Percentiles rank a stretch among this genome's conserved stretches.
Evolutionary conservation across 2,797 vertebrate species (phyloP).

Genomic region (Uromys caudimaculatus): DNA sequence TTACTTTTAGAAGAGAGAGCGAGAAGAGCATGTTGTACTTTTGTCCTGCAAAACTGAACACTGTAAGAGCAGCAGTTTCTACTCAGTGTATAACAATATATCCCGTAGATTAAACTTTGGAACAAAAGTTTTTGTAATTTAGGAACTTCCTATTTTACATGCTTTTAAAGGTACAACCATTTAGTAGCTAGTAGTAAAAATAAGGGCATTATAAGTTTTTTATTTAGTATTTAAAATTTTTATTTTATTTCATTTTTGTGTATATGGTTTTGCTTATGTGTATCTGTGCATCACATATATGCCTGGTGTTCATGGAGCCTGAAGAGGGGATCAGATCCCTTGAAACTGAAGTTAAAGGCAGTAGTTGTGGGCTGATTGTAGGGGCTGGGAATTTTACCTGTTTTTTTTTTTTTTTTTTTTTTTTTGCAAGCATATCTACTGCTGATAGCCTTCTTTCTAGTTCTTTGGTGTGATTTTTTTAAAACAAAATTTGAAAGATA

Average conservation of each 20-base stretch:
- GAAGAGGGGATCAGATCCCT: not conserved
- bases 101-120: not conserved
- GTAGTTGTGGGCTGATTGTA: not conserved
- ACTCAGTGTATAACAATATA: not conserved
- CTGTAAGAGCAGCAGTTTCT: not conserved
- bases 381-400: not conserved
- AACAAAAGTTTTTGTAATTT: conserved; percentile 3
- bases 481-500: not conserved
- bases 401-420: not conserved
- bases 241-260: not conserved
- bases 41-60: not conserved
- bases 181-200: conserved; percentile 13
- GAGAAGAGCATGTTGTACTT: not conserved
- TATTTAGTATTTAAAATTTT: not conserved
- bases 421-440: not conserved
- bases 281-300: not conserved
- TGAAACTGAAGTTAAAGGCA: not conserved
- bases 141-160: not conserved
- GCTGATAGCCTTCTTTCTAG: not conserved
- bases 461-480: not conserved
- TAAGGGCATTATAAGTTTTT: not conserved
- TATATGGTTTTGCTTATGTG: not conserved
- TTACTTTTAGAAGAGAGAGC: not conserved
- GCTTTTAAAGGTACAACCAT: not conserved
- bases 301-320: not conserved